Percentiles rank a stretch among this genome's conserved stretches.
These are phyloP conservation scores for Brachymystax lenok DNA, from an alignment of 2,797 vertebrate species.

Conservation along the genomic window DNA sequence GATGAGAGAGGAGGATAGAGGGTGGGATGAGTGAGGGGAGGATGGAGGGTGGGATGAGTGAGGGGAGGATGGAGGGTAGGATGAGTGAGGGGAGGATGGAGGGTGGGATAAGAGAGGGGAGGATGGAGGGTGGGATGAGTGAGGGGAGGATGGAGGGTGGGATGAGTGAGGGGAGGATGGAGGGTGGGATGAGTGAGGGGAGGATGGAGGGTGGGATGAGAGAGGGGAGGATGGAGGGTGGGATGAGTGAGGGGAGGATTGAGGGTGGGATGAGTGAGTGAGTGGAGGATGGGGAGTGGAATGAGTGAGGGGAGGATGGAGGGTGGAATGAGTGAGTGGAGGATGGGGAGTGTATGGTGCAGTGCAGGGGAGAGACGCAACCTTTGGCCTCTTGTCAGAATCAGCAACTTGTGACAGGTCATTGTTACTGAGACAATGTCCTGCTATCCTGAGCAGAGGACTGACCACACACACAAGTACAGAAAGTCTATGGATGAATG, in stretches of 20 bases:
- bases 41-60: constrained; percentile 36
- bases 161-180: constrained; percentile 38
- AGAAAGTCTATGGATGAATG: no score
- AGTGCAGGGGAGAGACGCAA: neutral
- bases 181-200: constrained; percentile 21
- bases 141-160: constrained; percentile 48
- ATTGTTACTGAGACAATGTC: neutral
- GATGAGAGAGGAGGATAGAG: constrained; percentile 37
- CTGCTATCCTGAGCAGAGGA: neutral
- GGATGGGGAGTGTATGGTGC: constrained; percentile 16
- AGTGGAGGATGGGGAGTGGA: no score
- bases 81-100: constrained; percentile 39
- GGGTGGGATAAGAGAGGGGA: constrained; percentile 17
- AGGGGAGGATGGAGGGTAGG: constrained; percentile 47
- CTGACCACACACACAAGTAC: neutral
- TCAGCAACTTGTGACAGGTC: neutral
- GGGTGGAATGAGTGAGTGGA: constrained; percentile 9
- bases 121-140: constrained; percentile 38
- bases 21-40: constrained; percentile 25
- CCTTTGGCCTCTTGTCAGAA: neutral
- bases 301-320: constrained; percentile 28
- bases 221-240: no score
- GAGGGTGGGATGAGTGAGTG: no score
- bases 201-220: constrained; percentile 39
- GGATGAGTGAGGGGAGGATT: no score